phyloP scores from a whole-genome alignment of 2,888 invertebrate species.

The Xanthorhoe spadicearia region DNA sequence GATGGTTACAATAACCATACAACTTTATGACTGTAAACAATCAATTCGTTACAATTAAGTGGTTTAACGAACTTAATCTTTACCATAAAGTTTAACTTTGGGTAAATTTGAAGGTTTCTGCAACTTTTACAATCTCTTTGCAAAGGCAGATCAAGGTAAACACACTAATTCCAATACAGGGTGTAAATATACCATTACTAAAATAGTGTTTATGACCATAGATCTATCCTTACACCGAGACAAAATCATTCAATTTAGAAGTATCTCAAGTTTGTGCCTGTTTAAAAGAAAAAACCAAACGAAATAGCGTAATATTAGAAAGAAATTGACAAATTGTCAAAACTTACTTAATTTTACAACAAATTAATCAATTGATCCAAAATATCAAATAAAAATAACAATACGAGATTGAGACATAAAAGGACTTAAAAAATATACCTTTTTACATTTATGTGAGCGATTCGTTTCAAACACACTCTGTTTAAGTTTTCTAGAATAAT shows the following conservation, averaged over 20 bases:
- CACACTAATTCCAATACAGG: slow-evolving; percentile 16
- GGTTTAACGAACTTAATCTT: neutral
- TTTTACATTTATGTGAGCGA: no score
- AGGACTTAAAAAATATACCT: no score
- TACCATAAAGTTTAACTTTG: neutral
- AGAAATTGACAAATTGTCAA: no score
- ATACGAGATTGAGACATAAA: no score
- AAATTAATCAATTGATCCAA: no score
- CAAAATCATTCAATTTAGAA: no score
- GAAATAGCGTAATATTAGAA: no score
- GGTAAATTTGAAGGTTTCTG: neutral
- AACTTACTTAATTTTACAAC: no score
- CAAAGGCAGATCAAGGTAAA: slow-evolving; percentile 25
- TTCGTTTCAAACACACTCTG: neutral
- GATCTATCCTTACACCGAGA: no score
- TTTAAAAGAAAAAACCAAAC: no score
- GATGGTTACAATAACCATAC: neutral
- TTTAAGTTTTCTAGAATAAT: neutral
- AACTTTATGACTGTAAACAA: neutral
- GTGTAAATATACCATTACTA: neutral
- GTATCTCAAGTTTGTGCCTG: no score
- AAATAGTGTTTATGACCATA: neutral
- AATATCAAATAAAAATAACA: no score
- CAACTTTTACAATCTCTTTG: slow-evolving; percentile 26
- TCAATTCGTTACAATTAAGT: neutral